These are phyloP conservation scores for Crotalus helleri DNA, from an alignment of 2,113 vertebrate genomes.

Conservation along the genomic window DNA sequence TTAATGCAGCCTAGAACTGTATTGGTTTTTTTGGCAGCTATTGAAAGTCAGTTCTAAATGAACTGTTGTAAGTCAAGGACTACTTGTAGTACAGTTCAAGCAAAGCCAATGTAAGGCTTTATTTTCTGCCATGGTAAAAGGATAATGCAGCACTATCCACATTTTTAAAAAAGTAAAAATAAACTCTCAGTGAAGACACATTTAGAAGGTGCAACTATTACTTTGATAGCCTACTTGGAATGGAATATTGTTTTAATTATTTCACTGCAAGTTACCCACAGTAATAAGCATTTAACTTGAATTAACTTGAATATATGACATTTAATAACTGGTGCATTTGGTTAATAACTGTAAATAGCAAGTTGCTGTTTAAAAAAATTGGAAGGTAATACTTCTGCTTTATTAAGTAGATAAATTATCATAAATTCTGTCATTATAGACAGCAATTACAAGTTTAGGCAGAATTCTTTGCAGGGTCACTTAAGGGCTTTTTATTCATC, in stretches of 20 bases:
- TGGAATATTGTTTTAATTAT: neutral
- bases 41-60: neutral
- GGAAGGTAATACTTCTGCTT: neutral
- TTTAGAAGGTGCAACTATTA: neutral
- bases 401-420: neutral
- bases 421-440: neutral
- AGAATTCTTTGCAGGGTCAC: neutral
- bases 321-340: neutral
- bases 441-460: neutral
- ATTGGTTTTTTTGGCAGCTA: neutral
- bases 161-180: neutral
- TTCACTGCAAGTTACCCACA: neutral
- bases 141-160: neutral
- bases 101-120: neutral
- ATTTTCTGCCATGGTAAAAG: neutral
- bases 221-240: neutral
- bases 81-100: neutral
- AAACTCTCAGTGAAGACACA: neutral
- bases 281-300: neutral
- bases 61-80: neutral
- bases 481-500: neutral
- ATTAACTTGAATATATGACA: neutral
- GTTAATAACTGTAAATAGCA: neutral
- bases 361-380: neutral
- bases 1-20: neutral